A percentile compares a stretch with the other conserved stretches of the same genome.
Conservation (phyloP, 1,140 invertebrate genomes). For the Hycleus phaleratus region DNA sequence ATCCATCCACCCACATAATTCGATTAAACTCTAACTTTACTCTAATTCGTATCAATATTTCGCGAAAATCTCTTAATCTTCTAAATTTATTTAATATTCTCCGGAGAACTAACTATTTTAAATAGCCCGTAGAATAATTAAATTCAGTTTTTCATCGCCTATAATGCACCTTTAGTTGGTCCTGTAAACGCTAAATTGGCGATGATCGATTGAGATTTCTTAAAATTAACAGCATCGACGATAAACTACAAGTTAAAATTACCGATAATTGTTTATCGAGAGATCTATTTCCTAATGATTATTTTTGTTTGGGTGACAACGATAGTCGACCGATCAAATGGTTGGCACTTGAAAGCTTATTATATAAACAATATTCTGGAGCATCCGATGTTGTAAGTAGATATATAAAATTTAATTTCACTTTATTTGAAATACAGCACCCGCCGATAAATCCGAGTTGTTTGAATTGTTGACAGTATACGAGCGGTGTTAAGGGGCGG, state of each 20-base stretch:
- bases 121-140: too few relatives aligned
- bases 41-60: too few relatives aligned
- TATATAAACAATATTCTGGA: constrained; percentile 69
- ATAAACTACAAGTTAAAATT: constrained; percentile 76
- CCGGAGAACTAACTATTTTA: too few relatives aligned
- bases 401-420: not conserved
- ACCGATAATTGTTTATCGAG: constrained; percentile 82
- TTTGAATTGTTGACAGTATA: too few relatives aligned
- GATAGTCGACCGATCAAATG: constrained; percentile 93
- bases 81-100: not conserved
- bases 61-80: not conserved
- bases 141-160: too few relatives aligned
- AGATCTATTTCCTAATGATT: constrained; percentile 91
- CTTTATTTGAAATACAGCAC: too few relatives aligned
- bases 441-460: too few relatives aligned
- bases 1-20: too few relatives aligned
- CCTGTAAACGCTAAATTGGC: not conserved
- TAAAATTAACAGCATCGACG: constrained; percentile 56
- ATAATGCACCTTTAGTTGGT: too few relatives aligned
- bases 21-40: too few relatives aligned
- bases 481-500: too few relatives aligned
- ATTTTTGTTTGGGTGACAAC: constrained; percentile 90
- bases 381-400: constrained; percentile 79
- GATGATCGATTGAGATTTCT: constrained; percentile 19
- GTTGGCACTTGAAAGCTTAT: constrained; percentile 84